Percentiles rank a stretch among this genome's conserved stretches.
Conservation (phyloP, 1,140 invertebrate genomes). For the Euura saliciscinereae region DNA sequence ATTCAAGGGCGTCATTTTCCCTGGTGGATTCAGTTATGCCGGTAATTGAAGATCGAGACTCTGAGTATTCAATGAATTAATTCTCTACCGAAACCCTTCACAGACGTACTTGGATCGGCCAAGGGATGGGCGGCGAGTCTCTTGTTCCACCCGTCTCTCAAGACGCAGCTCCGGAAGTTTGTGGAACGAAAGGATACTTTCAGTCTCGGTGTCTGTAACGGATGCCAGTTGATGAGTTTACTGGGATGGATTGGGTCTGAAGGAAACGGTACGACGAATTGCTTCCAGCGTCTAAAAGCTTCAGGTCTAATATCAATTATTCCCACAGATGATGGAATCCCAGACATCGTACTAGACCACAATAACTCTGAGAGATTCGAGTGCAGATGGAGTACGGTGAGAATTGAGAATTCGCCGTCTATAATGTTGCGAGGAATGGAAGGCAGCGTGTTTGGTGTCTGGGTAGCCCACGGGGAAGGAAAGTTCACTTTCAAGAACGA, state of each 20-base stretch:
- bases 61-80: constrained; percentile 16
- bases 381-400: constrained; percentile 88
- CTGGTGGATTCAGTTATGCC: constrained; percentile 97
- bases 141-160: constrained; percentile 70
- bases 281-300: neutral
- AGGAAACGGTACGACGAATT: constrained; percentile 26
- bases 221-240: constrained; percentile 93
- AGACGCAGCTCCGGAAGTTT: constrained; percentile 68
- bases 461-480: constrained; percentile 98
- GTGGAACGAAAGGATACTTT: constrained; percentile 86
- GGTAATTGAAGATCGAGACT: constrained; percentile 57
- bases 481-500: constrained; percentile 67
- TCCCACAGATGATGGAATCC: constrained; percentile 40
- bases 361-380: constrained; percentile 92
- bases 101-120: constrained; percentile 94
- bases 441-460: constrained; percentile 84
- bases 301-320: neutral
- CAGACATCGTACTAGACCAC: constrained; percentile 79
- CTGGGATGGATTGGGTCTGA: constrained; percentile 77
- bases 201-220: constrained; percentile 96
- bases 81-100: constrained; percentile 10
- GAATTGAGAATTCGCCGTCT: constrained; percentile 72
- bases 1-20: constrained; percentile 92
- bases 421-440: constrained; percentile 92
- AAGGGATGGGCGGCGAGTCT: constrained; percentile 97